These are phyloP conservation scores for Megalonaias nervosa DNA, from an alignment of 1,140 invertebrate genomes.

Conservation along the genomic window DNA sequence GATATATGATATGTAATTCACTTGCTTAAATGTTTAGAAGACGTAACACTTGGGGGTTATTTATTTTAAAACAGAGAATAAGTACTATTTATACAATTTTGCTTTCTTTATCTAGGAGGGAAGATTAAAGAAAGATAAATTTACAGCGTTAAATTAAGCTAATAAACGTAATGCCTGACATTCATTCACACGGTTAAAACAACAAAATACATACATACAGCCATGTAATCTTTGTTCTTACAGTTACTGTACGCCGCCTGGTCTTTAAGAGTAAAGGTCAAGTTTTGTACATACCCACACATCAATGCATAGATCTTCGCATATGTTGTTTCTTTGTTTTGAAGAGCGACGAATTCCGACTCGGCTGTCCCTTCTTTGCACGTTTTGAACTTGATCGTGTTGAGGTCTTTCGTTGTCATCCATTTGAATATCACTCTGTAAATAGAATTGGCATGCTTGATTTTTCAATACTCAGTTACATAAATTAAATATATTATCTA, in stretches of 20 bases:
- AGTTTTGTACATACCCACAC: slow-evolving; percentile 68
- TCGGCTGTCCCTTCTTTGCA: slow-evolving; percentile 97
- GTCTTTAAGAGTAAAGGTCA: no score
- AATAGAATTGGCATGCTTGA: background rate
- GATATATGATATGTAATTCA: background rate
- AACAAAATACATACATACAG: no score
- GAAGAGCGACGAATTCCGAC: slow-evolving; percentile 94
- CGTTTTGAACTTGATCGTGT: slow-evolving; percentile 90
- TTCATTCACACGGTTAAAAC: no score
- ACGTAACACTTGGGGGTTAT: background rate
- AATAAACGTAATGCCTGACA: no score
- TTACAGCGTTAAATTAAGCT: no score
- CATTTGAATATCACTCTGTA: slow-evolving; percentile 95
- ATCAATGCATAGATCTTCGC: slow-evolving; percentile 95
- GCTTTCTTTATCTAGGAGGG: no score
- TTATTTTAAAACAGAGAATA: background rate
- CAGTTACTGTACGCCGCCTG: no score
- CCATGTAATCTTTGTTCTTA: no score
- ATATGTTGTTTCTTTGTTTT: slow-evolving; percentile 98
- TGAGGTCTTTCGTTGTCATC: slow-evolving; percentile 99
- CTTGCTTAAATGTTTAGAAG: background rate
- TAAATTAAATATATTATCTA: no score
- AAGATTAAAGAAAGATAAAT: no score
- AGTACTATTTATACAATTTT: background rate
- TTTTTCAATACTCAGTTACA: no score